Evolutionary conservation across 2,113 vertebrate genomes (phyloP), one percentile per base, ranked within the genome.

Genomic region (Suncus etruscus): DNA sequence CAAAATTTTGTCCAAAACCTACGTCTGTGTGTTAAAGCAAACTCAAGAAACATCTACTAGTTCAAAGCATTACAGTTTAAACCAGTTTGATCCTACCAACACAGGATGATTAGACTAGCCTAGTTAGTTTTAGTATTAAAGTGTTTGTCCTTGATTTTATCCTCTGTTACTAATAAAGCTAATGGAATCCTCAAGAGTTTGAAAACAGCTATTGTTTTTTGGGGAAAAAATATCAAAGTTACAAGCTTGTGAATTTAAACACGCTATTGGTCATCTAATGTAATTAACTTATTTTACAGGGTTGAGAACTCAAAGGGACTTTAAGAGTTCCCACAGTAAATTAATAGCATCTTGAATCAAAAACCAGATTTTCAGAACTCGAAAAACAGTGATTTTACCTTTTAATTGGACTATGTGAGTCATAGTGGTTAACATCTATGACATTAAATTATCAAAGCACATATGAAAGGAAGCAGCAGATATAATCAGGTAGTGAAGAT

Each of bases 391-490:
- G 16, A 54, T 89, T 83, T 78, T 47, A 80, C 45, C 15, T 77
- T 89, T 80, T 75, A 91, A 92, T 77, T 89, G 69, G 20, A 77
- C 3, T 12, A 25, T 45, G 8, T 77, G 63, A 84, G 10, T 83
- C 79, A 89, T 68, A 79, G 48, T 91, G 54, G 47, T 68, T 75
- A 73, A 83, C 68, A 68, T 54, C 51, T 32, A 48, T 83, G 29
- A 61, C 27, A 92, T 61, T 27, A 82, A 83, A 66, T 66, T 73
- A 73, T 66, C 78, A 93, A 86, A 86, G 73, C 39, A 68, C 91
- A 87, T 69, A 86, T 74, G 68, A 58, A 91, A 29, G 9, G 5
- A 1, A 90, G 54, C 76, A 63, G 12, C 22, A 81, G 11, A 25
- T 63, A n/a, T 1, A 90, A 92, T 72, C 66, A 50, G 77, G 16